phyloP scores from a whole-genome alignment of 2,113 vertebrate genomes.

The Mesembrinibis cayennensis region DNA sequence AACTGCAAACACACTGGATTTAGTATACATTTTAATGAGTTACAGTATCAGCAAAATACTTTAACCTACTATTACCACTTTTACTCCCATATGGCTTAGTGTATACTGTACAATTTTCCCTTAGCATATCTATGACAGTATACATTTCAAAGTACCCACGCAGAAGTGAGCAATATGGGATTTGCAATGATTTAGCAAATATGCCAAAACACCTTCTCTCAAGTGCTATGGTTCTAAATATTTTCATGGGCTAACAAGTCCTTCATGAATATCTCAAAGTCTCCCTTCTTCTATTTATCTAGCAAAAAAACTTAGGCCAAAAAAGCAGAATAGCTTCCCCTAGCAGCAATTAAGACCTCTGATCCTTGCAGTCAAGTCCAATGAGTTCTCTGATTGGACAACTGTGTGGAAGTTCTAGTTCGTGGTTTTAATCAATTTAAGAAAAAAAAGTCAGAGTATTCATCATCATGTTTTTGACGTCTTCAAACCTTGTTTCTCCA shows the following conservation, averaged over 20 bases:
- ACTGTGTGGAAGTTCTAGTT: conserved; percentile 39
- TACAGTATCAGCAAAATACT: conserved; percentile 41
- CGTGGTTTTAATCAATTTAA: not conserved
- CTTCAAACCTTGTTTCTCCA: conserved; percentile 97
- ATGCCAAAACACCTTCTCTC: conserved; percentile 66
- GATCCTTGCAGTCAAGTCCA: conserved; percentile 16
- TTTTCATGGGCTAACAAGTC: conserved; percentile 42
- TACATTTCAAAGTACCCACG: conserved; percentile 44
- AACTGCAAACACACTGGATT: conserved; percentile 50
- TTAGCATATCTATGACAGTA: conserved; percentile 50
- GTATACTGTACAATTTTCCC: conserved; percentile 48
- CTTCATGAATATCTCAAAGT: conserved; percentile 50
- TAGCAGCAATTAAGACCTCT: conserved; percentile 58
- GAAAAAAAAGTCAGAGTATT: not conserved
- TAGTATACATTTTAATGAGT: conserved; percentile 39
- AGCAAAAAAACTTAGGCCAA: conserved; percentile 33
- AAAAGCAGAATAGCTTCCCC: conserved; percentile 45
- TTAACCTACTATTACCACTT: conserved; percentile 26
- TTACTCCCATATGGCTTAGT: conserved; percentile 20
- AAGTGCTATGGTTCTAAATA: conserved; percentile 63
- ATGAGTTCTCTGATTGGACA: conserved; percentile 3
- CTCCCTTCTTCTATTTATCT: conserved; percentile 39
- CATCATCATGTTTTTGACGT: conserved; percentile 84
- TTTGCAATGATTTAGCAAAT: conserved; percentile 43
- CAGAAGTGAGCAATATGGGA: conserved; percentile 32